These are phyloP conservation scores for Sebastes fasciatus DNA, from an alignment of 2,113 vertebrate genomes.

Conservation along the genomic window DNA sequence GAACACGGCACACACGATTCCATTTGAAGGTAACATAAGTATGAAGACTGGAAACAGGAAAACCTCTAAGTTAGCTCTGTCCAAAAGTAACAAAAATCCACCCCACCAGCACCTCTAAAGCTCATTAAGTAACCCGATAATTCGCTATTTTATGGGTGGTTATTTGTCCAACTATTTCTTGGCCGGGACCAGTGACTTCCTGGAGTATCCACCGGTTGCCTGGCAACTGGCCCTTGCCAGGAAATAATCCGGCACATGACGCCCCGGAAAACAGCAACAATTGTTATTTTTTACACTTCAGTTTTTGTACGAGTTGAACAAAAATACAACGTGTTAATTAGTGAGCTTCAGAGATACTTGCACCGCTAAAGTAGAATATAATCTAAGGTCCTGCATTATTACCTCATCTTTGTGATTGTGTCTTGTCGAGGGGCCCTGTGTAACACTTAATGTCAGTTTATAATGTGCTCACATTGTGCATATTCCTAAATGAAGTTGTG, in stretches of 20 bases:
- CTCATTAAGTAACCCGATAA: background rate
- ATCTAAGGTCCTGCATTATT: background rate
- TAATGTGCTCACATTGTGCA: background rate
- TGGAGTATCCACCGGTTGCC: background rate
- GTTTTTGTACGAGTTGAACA: background rate
- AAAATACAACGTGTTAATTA: background rate
- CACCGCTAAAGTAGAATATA: background rate
- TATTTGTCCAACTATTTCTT: constrained; percentile 1
- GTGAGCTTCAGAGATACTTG: background rate
- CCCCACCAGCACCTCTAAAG: background rate
- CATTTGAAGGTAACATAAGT: background rate
- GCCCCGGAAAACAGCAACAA: background rate
- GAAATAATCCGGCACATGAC: background rate
- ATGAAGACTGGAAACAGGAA: background rate
- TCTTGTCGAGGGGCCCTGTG: background rate
- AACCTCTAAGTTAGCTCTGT: background rate
- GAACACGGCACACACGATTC: too few relatives aligned
- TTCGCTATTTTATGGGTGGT: background rate
- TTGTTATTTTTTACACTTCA: background rate
- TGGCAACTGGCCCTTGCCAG: background rate
- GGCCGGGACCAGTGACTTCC: background rate
- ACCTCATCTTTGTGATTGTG: background rate
- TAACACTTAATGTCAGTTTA: background rate
- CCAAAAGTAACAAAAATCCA: background rate
- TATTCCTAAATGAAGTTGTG: background rate